Conservation (phyloP, 2,113 vertebrate species). For the Hypocryptadius cinnamomeus region DNA sequence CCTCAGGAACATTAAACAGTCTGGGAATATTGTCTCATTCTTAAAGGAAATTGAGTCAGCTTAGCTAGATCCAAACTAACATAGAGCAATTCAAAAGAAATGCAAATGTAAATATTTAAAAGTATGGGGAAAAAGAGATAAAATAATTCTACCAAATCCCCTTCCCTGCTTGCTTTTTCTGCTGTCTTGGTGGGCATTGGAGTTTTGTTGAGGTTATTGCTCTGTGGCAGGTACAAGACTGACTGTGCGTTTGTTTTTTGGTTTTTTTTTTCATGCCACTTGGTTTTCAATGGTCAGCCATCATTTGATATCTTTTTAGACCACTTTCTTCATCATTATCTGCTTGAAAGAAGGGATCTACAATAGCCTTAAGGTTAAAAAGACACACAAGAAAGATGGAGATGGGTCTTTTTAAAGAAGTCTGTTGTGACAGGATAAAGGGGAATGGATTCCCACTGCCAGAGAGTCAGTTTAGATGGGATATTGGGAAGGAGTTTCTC, state of each 20-base stretch:
- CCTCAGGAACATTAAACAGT: not conserved
- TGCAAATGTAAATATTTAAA: not conserved
- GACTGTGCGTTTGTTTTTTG: not conserved
- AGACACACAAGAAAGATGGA: not conserved
- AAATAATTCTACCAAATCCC: not conserved
- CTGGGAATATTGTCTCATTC: not conserved
- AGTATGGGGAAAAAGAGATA: not conserved
- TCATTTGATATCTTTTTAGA: not conserved
- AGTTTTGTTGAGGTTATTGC: not conserved
- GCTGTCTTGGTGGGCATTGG: not conserved
- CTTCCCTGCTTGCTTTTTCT: conserved; percentile 14
- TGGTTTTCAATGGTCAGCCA: not conserved
- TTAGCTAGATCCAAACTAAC: not conserved
- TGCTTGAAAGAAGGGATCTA: not conserved
- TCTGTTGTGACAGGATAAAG: not conserved
- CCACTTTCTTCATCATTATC: not conserved
- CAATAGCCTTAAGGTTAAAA: not conserved
- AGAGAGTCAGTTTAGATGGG: fast-evolving
- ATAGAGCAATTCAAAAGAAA: not conserved
- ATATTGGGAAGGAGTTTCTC: not conserved
- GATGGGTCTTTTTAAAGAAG: not conserved
- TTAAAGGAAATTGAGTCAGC: not conserved
- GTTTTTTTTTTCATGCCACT: not conserved
- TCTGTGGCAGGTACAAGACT: not conserved
- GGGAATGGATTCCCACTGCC: not conserved